Evolutionary conservation across 2,888 invertebrate genomes (phyloP), one percentile per base, ranked within the genome.

Genomic region (Rosalia funebris): DNA sequence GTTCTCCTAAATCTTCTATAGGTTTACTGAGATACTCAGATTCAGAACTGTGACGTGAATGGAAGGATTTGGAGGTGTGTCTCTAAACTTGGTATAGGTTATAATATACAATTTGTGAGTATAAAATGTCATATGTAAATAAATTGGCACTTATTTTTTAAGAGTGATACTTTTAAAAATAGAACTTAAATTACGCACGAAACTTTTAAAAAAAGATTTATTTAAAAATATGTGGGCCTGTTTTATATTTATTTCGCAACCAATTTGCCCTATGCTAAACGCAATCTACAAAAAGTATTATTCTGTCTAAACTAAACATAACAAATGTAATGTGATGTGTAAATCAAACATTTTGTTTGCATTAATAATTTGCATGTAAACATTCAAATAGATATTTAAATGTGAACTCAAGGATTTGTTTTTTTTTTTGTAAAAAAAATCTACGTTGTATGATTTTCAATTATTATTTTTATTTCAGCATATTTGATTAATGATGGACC

Each of bases 51-150:
- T 57, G 57, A 57, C 47, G 48, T 42, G 36, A 46, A 32, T 57
- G 57, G 50, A 10, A 39, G 34, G 39, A 39, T 7, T 34, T 11
- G 50, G 57, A 57, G 57, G 57, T 57, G 57, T 57, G 57, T 57
- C 17, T 31, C 32, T 32, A 39, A 42, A 31, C 41, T 44, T 34
- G 54, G 32, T 54, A 44, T 54, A 44, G 54, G 42, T 56, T 56
- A 44, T 34, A 39, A 10, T 50, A 37, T 47, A 34, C 16, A 32
- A 11, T 19, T 7, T 36, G 36, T 36, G 19, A 48, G 48, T 48
- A 36, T 34, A 10, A 46, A 41, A n/a, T 41, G 19, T 19, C 19
- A 41, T 17, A 17, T 10, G 1, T 0, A 41, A 41, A n/a, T 41
- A 39, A 50, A 41, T 50, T 39, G 50, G 37, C 50, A 39, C 25